Percentiles rank a stretch among this genome's conserved stretches.
These are phyloP conservation scores for Mallotus villosus DNA, from an alignment of 2,797 vertebrate genomes.

Conservation along the genomic window DNA sequence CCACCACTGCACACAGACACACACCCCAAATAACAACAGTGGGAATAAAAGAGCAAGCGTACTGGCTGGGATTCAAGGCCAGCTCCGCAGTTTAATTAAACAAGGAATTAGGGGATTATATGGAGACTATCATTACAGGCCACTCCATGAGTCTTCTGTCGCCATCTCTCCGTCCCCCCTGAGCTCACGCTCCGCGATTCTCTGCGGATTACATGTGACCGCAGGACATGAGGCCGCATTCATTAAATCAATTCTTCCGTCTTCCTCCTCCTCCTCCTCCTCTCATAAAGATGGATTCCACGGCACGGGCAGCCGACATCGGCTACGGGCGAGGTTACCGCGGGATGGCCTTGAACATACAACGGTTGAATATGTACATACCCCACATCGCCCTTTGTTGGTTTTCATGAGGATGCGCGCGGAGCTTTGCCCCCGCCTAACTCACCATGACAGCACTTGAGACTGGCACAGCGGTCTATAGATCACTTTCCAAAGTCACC, in stretches of 20 bases:
- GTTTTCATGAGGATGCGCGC: conserved; percentile 76
- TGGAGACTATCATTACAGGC: conserved; percentile 83
- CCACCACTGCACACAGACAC: not conserved
- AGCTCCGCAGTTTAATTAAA: conserved; percentile 87
- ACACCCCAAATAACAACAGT: conserved; percentile 67
- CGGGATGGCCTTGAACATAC: conserved; percentile 79
- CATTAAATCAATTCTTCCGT: conserved; percentile 85
- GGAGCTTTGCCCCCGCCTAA: conserved; percentile 69
- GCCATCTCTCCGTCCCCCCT: conserved; percentile 78
- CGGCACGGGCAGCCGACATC: conserved; percentile 55
- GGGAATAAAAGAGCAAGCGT: conserved; percentile 76
- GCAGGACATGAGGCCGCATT: conserved; percentile 84
- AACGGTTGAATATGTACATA: conserved; percentile 81
- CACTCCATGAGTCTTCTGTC: conserved; percentile 78
- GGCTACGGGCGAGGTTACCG: conserved; percentile 2
- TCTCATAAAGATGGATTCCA: conserved; percentile 83
- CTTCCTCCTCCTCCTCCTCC: conserved; percentile 65
- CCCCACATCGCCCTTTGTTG: conserved; percentile 76
- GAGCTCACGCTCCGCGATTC: conserved; percentile 79
- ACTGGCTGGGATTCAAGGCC: conserved; percentile 77
- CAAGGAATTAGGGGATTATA: conserved; percentile 92
- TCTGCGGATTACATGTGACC: conserved; percentile 81
- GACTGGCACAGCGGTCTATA: conserved; percentile 60
- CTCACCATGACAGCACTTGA: conserved; percentile 77
- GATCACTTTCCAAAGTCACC: conserved; percentile 82